These are phyloP conservation scores for Chamaedrilus cognettii DNA, from an alignment of 2,888 invertebrate genomes.

Conservation along the genomic window DNA sequence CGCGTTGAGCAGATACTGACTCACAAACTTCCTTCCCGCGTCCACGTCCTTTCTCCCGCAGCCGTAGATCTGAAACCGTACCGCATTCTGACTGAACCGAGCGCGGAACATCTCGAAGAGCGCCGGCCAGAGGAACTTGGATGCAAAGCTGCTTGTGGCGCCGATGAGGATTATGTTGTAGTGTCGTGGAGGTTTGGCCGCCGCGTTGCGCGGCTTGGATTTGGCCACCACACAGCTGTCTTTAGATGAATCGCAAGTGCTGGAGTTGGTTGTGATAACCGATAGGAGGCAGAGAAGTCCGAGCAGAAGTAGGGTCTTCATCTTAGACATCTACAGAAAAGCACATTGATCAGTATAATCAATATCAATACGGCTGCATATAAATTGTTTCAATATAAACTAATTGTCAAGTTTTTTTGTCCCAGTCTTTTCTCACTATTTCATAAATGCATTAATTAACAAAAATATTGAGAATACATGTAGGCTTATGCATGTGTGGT, in stretches of 20 bases:
- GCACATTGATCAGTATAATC: too few relatives aligned
- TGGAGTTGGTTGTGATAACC: too few relatives aligned
- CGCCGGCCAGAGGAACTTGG: slow-evolving; percentile 55
- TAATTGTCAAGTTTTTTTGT: too few relatives aligned
- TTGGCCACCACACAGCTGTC: background rate
- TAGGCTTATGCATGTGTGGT: too few relatives aligned
- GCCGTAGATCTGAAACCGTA: slow-evolving; percentile 48
- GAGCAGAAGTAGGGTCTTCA: too few relatives aligned
- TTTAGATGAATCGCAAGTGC: slow-evolving; percentile 2
- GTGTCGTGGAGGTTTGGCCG: slow-evolving; percentile 26
- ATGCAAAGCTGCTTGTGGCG: slow-evolving; percentile 51
- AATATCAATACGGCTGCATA: too few relatives aligned
- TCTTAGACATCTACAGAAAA: too few relatives aligned
- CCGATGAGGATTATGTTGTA: slow-evolving; percentile 38
- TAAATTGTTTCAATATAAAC: too few relatives aligned
- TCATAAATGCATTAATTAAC: too few relatives aligned
- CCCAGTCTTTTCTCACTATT: too few relatives aligned
- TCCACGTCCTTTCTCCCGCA: slow-evolving; percentile 39
- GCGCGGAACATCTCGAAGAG: slow-evolving; percentile 39
- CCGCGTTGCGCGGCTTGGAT: background rate
- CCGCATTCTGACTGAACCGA: slow-evolving; percentile 34
- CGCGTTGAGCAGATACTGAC: slow-evolving; percentile 42
- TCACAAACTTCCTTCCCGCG: slow-evolving; percentile 40
- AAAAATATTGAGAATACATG: too few relatives aligned
- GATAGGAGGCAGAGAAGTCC: too few relatives aligned